phyloP scores from a whole-genome alignment of 1,140 invertebrate species.

The Lutraria rhynchaena region DNA sequence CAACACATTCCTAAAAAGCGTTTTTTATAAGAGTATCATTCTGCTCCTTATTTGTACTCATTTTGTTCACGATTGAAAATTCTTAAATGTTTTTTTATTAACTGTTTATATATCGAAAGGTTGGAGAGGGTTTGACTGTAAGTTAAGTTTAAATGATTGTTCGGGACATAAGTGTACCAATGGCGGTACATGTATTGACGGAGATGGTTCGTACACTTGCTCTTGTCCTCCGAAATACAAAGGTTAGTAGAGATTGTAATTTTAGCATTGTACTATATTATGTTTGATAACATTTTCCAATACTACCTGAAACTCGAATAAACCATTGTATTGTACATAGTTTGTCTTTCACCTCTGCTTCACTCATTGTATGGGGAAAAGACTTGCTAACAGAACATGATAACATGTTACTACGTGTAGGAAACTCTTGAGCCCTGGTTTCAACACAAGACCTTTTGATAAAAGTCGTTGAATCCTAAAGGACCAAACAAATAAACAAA shows the following conservation, averaged over 20 bases:
- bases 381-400: neutral
- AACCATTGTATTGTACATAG: neutral
- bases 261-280: neutral
- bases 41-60: too few species aligned
- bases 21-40: too few species aligned
- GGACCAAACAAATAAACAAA: too few species aligned
- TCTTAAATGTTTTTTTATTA: too few species aligned
- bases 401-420: neutral
- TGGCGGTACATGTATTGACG: conserved; percentile 84
- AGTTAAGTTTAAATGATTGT: conserved; percentile 94
- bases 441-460: too few species aligned
- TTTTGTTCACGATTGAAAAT: too few species aligned
- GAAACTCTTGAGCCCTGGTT: neutral
- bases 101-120: too few species aligned
- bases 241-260: conserved; percentile 59
- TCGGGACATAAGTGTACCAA: conserved; percentile 94
- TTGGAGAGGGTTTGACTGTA: conserved; percentile 85
- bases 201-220: conserved; percentile 73
- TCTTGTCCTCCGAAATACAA: conserved; percentile 73
- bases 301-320: neutral
- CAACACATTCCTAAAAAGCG: too few species aligned
- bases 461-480: too few species aligned
- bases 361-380: neutral
- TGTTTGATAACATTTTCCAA: neutral
- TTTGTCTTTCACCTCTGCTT: neutral